phyloP scores from a whole-genome alignment of 2,888 invertebrate genomes.

The Rhingia campestris region DNA sequence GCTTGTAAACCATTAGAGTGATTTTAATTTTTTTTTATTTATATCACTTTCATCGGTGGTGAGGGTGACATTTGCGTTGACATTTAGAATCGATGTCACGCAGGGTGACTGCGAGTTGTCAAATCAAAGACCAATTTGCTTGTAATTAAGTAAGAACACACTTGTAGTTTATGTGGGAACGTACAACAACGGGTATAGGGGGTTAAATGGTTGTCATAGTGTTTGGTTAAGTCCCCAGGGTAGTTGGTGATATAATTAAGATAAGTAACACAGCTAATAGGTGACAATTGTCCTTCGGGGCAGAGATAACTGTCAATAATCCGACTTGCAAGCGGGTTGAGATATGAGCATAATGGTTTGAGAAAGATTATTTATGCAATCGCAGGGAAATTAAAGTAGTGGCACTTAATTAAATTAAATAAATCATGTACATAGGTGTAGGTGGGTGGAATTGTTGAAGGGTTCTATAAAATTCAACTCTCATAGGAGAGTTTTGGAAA shows the following conservation, averaged over 20 bases:
- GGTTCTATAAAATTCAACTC: too few relatives aligned
- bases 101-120: constrained; percentile 47
- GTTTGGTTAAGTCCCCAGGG: constrained; percentile 53
- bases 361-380: too few relatives aligned
- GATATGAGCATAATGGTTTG: not conserved
- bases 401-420: too few relatives aligned
- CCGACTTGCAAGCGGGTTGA: constrained; percentile 12
- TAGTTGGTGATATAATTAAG: constrained; percentile 63
- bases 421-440: too few relatives aligned
- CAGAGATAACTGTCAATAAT: constrained; percentile 38
- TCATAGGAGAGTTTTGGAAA: too few relatives aligned
- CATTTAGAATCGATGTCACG: constrained; percentile 33
- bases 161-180: constrained; percentile 60
- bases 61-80: constrained; percentile 61
- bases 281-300: constrained; percentile 62
- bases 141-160: constrained; percentile 60
- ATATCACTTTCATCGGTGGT: constrained; percentile 53
- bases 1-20: constrained; percentile 63
- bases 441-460: too few relatives aligned
- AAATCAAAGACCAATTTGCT: constrained; percentile 70
- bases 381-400: too few relatives aligned
- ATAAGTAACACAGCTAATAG: constrained; percentile 65
- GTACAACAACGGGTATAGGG: constrained; percentile 15
- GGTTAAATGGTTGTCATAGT: constrained; percentile 58
- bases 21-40: constrained; percentile 67